Conservation (phyloP, 1,140 invertebrate genomes). For the Agraylea sexmaculata region DNA sequence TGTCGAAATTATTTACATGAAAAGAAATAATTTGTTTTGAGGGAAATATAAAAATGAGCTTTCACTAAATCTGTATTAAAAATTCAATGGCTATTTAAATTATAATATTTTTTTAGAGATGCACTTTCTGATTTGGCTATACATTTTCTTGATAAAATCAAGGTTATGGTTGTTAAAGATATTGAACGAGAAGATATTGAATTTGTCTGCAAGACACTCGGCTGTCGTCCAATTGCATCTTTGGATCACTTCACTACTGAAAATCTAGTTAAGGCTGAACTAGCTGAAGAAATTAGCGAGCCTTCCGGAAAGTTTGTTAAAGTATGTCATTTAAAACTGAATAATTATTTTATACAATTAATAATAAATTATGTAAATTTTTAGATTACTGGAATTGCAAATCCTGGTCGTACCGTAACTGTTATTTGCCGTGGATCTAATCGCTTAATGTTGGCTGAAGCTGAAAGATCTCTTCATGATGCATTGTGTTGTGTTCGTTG, state of each 20-base stretch:
- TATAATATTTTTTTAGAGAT: constrained; percentile 50
- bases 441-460: constrained; percentile 91
- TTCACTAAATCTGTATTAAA: background rate
- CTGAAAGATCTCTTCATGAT: constrained; percentile 92
- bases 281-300: constrained; percentile 89
- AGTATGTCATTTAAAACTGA: constrained; percentile 46
- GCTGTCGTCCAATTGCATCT: constrained; percentile 94
- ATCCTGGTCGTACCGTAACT: constrained; percentile 82
- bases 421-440: constrained; percentile 94
- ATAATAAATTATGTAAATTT: constrained; percentile 11
- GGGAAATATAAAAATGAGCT: background rate
- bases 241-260: constrained; percentile 94
- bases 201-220: constrained; percentile 91
- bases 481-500: constrained; percentile 96
- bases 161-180: constrained; percentile 97
- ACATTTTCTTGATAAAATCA: constrained; percentile 98
- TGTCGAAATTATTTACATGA: background rate
- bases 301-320: constrained; percentile 90
- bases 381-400: constrained; percentile 78
- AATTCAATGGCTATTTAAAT: constrained; percentile 2
- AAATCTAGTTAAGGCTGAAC: constrained; percentile 80
- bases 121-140: constrained; percentile 93
- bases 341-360: background rate
- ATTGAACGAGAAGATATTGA: constrained; percentile 97
- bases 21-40: background rate